phyloP scores from a whole-genome alignment of 2,888 invertebrate genomes.

The Xanthostigma xanthostigma region DNA sequence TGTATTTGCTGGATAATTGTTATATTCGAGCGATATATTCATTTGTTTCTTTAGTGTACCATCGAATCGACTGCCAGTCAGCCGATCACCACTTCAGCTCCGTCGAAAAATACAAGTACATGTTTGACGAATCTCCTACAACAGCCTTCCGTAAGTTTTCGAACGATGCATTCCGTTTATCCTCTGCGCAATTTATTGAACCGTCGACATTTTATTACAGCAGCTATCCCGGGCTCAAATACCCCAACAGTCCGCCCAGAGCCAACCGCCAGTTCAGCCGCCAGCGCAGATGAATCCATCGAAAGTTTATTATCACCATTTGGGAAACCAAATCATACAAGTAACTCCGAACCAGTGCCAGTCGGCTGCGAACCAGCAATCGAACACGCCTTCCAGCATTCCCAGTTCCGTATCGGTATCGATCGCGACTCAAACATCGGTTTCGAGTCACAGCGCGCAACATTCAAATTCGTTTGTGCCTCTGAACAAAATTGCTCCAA shows the following conservation, averaged over 20 bases:
- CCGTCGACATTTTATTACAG: no score
- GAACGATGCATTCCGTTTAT: no score
- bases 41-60: conserved; percentile 3
- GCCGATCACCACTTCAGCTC: conserved; percentile 3
- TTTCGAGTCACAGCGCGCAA: neutral
- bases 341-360: conserved; percentile 11
- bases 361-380: neutral
- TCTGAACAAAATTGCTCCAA: neutral
- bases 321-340: conserved; percentile 30
- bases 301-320: conserved; percentile 31
- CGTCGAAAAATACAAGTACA: conserved; percentile 5
- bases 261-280: neutral
- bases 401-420: neutral
- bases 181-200: no score
- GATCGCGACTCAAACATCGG: neutral
- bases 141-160: conserved; percentile 11
- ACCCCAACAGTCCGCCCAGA: no score
- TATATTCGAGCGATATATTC: no score
- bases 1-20: no score
- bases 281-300: conserved; percentile 9
- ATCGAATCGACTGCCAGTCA: conserved; percentile 3
- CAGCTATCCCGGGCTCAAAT: no score
- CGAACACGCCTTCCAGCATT: neutral
- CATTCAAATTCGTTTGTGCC: neutral
- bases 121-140: conserved; percentile 5